Base-by-base conservation (phyloP, 2,888 invertebrate species). In the Lithodes maja region DNA sequence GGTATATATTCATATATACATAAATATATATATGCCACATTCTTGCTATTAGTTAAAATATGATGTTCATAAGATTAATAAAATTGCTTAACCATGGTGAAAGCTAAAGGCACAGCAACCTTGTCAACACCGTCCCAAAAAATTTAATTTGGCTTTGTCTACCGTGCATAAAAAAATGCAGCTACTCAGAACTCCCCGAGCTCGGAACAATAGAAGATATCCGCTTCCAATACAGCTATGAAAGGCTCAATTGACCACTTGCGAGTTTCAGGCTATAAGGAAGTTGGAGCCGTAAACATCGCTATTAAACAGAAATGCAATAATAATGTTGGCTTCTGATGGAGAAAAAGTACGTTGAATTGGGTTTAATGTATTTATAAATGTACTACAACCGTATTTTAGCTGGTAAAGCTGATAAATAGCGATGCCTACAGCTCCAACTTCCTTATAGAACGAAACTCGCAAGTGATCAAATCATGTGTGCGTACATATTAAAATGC, bases 41-140 rank as follows among this genome's bases (percentile, higher is more conserved):
- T 49, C 33, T 68, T 82, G 69, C 17, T 71, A 71, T 71, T 77
- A 77, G 5, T 50, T 77, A 77, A 77, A 71, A 68, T 69, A 68
- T 69, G n/a, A 5, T 68, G 68, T 68, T 82, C 69, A 50, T 69
- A 69, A 71, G 68, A 71, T 74, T 81, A 86, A 74, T 86, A 81
- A 17, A 81, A 81, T 80, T 50, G 79, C 49, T 71, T 17, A 74
- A 84, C 78, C 82, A 84, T 74, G 79, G 61, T 88, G 84, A 88
- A 83, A 78, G 80, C 71, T 88, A 84, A 88, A 88, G 88, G 88
- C 88, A 88, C 88, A 68, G 83, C 69, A 83, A 84, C 88, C 88
- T 88, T 88, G 75, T 88, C 55, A 88, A 84, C 88, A 84, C 84
- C 84, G 75, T 80, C 80, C 74, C 80, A n/a, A 80, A 74, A 69